Base-by-base conservation (phyloP, 2,797 vertebrate genomes). In the Mionectes olivaceus region DNA sequence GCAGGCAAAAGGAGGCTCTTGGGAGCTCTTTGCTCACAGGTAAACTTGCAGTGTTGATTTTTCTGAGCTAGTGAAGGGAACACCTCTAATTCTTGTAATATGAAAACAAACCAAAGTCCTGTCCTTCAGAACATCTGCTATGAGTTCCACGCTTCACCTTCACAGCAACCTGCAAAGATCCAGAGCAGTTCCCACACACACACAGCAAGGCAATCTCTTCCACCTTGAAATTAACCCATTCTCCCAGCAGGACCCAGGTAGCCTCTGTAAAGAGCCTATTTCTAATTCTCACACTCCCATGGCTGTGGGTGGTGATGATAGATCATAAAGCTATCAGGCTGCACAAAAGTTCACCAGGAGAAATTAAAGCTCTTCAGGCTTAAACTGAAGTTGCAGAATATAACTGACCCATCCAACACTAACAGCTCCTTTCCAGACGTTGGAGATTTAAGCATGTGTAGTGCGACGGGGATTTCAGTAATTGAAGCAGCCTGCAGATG, bases 281-380 rank as follows among this genome's bases (percentile, higher is more conserved):
- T 90, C 79, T 78, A 86, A 86, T 79, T 84, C 33, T 81, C 21
- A 28, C 39, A 22, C 30, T 87, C 53, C 63, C n/a, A 16, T 1
- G 7, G 46, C 80, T 79, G 44, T 1, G 9, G 43, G 44, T 50
- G 27, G 33, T 76, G 63, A 83, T 88, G 87, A 67, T 13, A 70
- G 63, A 12, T 55, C 67, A 81, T 33, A 35, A 91, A 88, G 59
- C 49, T 87, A 61, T 73, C 61, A 59, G 27, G 67, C 50, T 93
- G 67, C 86, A 82, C 59, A 63, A 65, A 90, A 81, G 35, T 93
- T 56, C 46, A 61, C 21, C 3, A 6, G 60, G 68, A 96, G 69
- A 94, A 92, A 94, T 94, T 74, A 90, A 84, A 88, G 67, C 28
- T 87, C 57, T 87, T 85, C 78, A 83, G 63, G 56, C 67, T 95